Evolutionary conservation across 2,113 vertebrate genomes (phyloP), one percentile per base, ranked within the genome.

Genomic region (Pangasianodon hypophthalmus): DNA sequence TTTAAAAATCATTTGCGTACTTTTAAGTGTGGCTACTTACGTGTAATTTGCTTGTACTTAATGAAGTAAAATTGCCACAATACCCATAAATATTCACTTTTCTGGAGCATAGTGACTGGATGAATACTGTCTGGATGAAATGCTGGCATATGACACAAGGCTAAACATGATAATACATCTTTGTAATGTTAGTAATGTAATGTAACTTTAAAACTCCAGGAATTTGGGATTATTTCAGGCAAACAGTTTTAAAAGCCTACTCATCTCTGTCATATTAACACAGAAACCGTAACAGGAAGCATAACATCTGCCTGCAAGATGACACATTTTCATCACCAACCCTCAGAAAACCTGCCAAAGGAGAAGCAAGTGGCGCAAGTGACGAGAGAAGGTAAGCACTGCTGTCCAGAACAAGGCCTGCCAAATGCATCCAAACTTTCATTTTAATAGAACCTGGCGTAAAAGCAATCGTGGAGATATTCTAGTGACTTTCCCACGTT

Each of bases 311-410:
- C 87, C 91, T 89, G 84, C 90, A 88, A 71, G 67, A 91, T 92
- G 90, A 90, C 92, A 88, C 87, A 87, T 92, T 89, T 88, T 90
- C 85, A 85, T 92, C 91, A 89, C 88, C 86, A 88, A 60, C 90
- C 69, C 84, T 91, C 90, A 87, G 90, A 90, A 91, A 92, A 88
- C 77, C 88, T 91, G 90, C 87, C 90, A 80, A 58, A 54, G 67
- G 41, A 92, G 69, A 87, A 84, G 67, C 54, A 84, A 90, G 62
- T 86, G 64, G 46, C 81, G 58, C 88, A 91, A 84, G 84, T 71
- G 88, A 67, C 80, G 60, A 87, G 79, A 73, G 77, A 84, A 67
- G 58, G 21, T n/a, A 46, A 88, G 73, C n/a, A 54, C 75, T 89
- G 50, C 18, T 83, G 88, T 86, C 37, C 62, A 67, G 83, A 91